phyloP scores from a whole-genome alignment of 2,888 invertebrate species.

The Carpatolechia fugitivella region DNA sequence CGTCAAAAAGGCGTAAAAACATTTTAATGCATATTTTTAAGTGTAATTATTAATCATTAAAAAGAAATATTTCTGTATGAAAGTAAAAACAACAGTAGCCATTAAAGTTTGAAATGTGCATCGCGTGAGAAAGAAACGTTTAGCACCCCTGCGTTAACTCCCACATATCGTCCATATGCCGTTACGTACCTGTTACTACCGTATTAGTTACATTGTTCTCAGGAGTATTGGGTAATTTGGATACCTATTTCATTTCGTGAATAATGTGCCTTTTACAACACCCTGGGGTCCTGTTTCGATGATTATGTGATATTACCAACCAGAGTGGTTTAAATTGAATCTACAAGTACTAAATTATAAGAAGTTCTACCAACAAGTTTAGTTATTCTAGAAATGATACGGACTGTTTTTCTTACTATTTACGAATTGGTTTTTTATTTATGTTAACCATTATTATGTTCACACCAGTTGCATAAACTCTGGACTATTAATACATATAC shows the following conservation, averaged over 20 bases:
- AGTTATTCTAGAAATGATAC: no score
- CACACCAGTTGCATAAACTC: no score
- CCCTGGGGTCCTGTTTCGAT: neutral
- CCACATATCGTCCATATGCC: slow-evolving; percentile 60
- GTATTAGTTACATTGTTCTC: slow-evolving; percentile 45
- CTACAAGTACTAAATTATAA: neutral
- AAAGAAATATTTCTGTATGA: no score
- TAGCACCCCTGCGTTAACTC: slow-evolving; percentile 53
- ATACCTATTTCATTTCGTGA: neutral
- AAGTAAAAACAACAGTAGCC: neutral
- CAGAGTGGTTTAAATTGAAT: neutral
- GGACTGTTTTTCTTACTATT: no score
- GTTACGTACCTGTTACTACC: slow-evolving; percentile 27
- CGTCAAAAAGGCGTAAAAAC: no score
- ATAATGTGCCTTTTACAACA: neutral
- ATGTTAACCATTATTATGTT: no score
- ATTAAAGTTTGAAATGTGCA: slow-evolving; percentile 9
- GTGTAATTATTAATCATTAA: no score
- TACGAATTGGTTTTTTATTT: no score
- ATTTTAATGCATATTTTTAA: no score
- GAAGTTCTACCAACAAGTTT: no score
- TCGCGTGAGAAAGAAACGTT: slow-evolving; percentile 46
- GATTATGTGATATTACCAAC: neutral
- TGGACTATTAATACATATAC: no score
- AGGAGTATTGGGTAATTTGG: slow-evolving; percentile 39